Conservation (phyloP, 2,888 invertebrate genomes). For the Melieria omissa region DNA sequence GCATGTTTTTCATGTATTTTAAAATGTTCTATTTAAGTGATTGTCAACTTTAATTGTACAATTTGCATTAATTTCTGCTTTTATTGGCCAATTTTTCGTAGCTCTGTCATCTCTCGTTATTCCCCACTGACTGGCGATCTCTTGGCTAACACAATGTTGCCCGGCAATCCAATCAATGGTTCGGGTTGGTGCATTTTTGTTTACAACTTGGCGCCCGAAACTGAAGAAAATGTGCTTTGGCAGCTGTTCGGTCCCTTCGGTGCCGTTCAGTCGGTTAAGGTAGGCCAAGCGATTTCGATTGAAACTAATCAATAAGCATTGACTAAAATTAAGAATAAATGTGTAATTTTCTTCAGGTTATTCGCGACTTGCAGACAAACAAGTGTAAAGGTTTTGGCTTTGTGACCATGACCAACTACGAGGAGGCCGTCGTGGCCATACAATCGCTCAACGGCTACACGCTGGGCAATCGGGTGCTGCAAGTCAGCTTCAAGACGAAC, state of each 20-base stretch:
- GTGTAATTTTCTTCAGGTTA: conserved; percentile 70
- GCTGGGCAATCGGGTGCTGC: conserved; percentile 92
- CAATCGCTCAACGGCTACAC: conserved; percentile 96
- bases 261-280: conserved; percentile 97
- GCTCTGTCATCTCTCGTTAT: conserved; percentile 72
- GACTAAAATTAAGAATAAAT: too few species aligned
- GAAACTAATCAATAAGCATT: too few species aligned
- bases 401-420: conserved; percentile 98
- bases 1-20: background rate
- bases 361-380: conserved; percentile 93
- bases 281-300: conserved; percentile 66
- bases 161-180: conserved; percentile 85
- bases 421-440: conserved; percentile 95
- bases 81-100: conserved; percentile 39
- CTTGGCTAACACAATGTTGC: conserved; percentile 80
- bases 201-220: conserved; percentile 95
- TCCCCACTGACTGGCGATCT: conserved; percentile 88
- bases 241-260: conserved; percentile 98
- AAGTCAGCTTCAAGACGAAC: conserved; percentile 97
- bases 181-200: conserved; percentile 89
- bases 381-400: conserved; percentile 99
- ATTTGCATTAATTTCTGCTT: conserved; percentile 11
- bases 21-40: background rate
- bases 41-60: conserved; percentile 6
- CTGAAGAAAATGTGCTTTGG: conserved; percentile 96